phyloP scores from a whole-genome alignment of 2,113 vertebrate species.

The Phalacrocorax pelagicus region DNA sequence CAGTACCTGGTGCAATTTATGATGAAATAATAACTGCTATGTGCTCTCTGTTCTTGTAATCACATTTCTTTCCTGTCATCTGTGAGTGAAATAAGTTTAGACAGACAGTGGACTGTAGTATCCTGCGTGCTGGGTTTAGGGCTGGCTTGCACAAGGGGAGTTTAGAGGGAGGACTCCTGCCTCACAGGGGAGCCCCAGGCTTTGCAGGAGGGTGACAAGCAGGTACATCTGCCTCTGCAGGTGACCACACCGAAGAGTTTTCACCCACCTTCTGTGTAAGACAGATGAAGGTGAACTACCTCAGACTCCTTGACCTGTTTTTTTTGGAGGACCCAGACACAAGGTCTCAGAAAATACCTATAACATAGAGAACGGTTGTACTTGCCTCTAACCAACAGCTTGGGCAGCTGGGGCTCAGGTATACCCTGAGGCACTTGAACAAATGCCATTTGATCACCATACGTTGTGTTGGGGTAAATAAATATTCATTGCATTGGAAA shows the following conservation, averaged over 20 bases:
- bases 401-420: background rate
- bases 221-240: background rate
- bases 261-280: background rate
- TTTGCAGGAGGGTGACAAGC: background rate
- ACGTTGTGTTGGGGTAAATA: background rate
- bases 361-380: background rate
- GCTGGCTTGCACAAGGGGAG: too few species aligned
- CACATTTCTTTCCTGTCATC: background rate
- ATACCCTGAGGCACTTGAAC: background rate
- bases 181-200: rapidly evolving
- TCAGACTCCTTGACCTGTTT: background rate
- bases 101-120: background rate
- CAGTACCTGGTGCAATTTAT: background rate
- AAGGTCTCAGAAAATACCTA: background rate
- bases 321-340: background rate
- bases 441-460: background rate
- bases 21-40: background rate
- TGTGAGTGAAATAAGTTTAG: background rate
- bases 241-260: background rate
- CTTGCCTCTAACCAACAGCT: background rate
- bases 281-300: background rate
- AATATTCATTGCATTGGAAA: background rate
- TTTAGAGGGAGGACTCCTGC: background rate
- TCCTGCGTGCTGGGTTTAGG: background rate
- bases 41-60: background rate